Evolutionary conservation across 2,797 vertebrate species (phyloP).

Genomic region (Brotula barbata): DNA sequence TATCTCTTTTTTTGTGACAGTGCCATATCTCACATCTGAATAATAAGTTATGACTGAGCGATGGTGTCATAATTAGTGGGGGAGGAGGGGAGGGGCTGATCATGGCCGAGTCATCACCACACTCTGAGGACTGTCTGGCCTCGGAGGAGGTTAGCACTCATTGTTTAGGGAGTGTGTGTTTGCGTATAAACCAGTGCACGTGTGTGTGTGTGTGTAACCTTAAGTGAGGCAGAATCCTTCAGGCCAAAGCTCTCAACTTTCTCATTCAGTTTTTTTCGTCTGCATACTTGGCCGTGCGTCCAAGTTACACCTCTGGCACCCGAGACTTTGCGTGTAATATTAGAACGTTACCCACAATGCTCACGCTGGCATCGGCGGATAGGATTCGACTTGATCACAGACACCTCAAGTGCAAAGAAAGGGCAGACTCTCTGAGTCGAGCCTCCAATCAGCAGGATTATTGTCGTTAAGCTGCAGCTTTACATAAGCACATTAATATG

Average conservation of each 20-base stretch:
- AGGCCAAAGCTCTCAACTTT: neutral
- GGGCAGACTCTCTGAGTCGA: slow-evolving; percentile 35
- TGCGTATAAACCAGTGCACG: neutral
- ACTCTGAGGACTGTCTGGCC: too few species aligned
- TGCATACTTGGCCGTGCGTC: slow-evolving; percentile 63
- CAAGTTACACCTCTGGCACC: slow-evolving; percentile 57
- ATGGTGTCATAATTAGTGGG: too few species aligned
- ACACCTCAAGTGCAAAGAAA: slow-evolving; percentile 58
- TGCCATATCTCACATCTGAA: too few species aligned
- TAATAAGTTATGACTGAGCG: too few species aligned
- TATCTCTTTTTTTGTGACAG: too few species aligned
- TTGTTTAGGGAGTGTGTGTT: too few species aligned
- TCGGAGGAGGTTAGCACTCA: too few species aligned
- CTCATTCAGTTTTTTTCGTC: slow-evolving; percentile 51
- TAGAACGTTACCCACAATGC: slow-evolving; percentile 52
- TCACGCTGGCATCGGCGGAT: slow-evolving; percentile 29
- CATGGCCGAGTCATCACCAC: too few species aligned
- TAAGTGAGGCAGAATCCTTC: too few species aligned
- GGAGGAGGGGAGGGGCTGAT: too few species aligned
- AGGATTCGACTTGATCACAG: slow-evolving; percentile 58
- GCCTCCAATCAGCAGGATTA: slow-evolving; percentile 19
- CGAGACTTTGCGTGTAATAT: slow-evolving; percentile 69
- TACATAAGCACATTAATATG: neutral
- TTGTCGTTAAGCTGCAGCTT: slow-evolving; percentile 3
- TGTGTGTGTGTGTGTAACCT: neutral